Conservation (phyloP, 2,797 vertebrate genomes). For the Synaphobranchus kaupii region DNA sequence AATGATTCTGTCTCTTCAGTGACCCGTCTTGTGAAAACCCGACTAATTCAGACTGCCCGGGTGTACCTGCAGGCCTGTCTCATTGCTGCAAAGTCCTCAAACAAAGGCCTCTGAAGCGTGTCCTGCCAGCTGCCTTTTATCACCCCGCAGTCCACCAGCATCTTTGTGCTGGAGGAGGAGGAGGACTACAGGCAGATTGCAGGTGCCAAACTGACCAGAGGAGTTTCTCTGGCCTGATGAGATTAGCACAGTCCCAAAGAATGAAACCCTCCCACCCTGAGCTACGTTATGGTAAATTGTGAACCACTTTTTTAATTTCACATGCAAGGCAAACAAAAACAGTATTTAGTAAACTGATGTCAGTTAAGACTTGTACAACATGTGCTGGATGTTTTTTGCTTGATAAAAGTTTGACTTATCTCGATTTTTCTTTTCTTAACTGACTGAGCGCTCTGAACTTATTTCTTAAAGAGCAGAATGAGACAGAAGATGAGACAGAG, state of each 20-base stretch:
- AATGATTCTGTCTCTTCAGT: not conserved
- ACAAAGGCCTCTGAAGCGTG: not conserved
- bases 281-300: not conserved
- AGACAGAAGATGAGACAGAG: not conserved
- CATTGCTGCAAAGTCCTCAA: not conserved
- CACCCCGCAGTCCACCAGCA: not conserved
- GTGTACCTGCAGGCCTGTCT: not conserved
- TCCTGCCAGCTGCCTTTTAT: not conserved
- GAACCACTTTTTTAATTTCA: not conserved
- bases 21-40: not conserved
- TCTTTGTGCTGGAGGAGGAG: not conserved
- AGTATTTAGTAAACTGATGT: not conserved
- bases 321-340: not conserved
- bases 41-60: not conserved
- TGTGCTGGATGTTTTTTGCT: not conserved
- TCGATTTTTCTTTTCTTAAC: not conserved
- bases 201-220: not conserved
- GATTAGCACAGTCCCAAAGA: not conserved
- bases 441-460: not conserved
- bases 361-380: not conserved
- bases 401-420: not conserved
- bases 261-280: not conserved
- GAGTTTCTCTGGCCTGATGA: not conserved
- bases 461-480: not conserved
- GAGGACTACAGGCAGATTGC: not conserved